Evolutionary conservation across 92 coral and sea anemone species (phyloP).

Genomic region (Heliopora coerulea): DNA sequence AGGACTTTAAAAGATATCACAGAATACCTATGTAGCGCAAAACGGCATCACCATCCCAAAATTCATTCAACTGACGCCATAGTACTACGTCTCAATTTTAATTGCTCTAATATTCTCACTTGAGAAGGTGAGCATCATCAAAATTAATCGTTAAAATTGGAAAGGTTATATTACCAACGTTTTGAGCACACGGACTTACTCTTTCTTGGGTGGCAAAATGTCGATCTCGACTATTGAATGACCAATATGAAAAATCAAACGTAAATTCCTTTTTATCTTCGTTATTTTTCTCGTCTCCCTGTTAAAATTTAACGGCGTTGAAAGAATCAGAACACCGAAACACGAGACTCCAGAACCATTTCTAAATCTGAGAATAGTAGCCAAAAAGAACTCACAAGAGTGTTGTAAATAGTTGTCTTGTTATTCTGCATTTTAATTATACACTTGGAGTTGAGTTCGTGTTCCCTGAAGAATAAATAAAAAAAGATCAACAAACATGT

Average conservation of each 20-base stretch:
- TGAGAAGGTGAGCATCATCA: not conserved
- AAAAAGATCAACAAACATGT: not conserved
- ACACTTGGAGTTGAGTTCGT: slow-evolving; percentile 89
- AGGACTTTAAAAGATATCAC: too few species aligned
- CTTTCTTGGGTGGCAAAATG: slow-evolving; percentile 94
- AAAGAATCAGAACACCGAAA: slow-evolving; percentile 3
- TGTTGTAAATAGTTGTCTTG: slow-evolving; percentile 74
- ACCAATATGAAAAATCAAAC: slow-evolving; percentile 94
- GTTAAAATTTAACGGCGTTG: slow-evolving; percentile 7
- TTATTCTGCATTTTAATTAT: slow-evolving; percentile 93
- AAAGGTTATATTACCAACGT: too few species aligned
- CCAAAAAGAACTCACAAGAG: slow-evolving; percentile 58
- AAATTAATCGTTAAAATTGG: not conserved
- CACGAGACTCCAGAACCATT: slow-evolving; percentile 15
- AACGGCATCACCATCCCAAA: too few species aligned
- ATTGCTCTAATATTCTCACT: not conserved
- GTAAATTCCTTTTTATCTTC: slow-evolving; percentile 81
- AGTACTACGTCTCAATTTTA: too few species aligned
- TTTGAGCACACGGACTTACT: too few species aligned
- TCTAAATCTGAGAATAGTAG: not conserved
- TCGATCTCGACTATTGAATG: slow-evolving; percentile 88
- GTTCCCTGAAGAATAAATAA: slow-evolving; percentile 62
- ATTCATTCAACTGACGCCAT: too few species aligned
- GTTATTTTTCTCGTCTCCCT: slow-evolving; percentile 41
- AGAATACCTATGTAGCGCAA: too few species aligned